Percentiles rank a stretch among this genome's conserved stretches.
Conservation (phyloP, 2,113 vertebrate genomes). For the Arothron firmamentum region DNA sequence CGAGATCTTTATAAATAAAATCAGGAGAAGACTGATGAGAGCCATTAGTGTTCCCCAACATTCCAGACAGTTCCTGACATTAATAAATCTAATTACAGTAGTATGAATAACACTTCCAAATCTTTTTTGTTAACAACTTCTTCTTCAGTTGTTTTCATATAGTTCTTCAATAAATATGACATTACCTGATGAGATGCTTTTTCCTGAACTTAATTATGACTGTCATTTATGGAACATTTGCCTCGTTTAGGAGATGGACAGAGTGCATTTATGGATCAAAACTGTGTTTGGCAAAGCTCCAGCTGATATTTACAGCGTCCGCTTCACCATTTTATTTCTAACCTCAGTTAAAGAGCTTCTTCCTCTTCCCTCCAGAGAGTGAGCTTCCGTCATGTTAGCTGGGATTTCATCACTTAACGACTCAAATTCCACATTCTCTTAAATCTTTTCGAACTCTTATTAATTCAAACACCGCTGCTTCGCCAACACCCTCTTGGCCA, state of each 20-base stretch:
- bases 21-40: no score
- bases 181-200: no score
- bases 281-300: conserved; percentile 31
- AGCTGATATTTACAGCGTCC: conserved; percentile 37
- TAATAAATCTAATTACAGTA: no score
- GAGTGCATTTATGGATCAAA: conserved; percentile 12
- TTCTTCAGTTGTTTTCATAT: neutral
- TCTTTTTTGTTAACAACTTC: neutral
- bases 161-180: no score
- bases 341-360: conserved; percentile 34
- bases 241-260: neutral
- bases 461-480: conserved; percentile 63
- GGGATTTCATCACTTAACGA: conserved; percentile 65
- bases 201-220: no score
- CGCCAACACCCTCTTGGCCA: conserved; percentile 47
- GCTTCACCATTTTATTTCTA: conserved; percentile 35
- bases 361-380: conserved; percentile 34
- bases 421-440: conserved; percentile 68
- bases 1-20: no score
- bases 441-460: conserved; percentile 65
- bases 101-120: no score
- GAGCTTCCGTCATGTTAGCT: conserved; percentile 57
- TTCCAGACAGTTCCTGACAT: no score
- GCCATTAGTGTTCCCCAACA: no score
- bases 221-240: no score